Evolutionary conservation across 2,113 vertebrate genomes (phyloP).

Genomic region (Epinephelus cyanopodus): DNA sequence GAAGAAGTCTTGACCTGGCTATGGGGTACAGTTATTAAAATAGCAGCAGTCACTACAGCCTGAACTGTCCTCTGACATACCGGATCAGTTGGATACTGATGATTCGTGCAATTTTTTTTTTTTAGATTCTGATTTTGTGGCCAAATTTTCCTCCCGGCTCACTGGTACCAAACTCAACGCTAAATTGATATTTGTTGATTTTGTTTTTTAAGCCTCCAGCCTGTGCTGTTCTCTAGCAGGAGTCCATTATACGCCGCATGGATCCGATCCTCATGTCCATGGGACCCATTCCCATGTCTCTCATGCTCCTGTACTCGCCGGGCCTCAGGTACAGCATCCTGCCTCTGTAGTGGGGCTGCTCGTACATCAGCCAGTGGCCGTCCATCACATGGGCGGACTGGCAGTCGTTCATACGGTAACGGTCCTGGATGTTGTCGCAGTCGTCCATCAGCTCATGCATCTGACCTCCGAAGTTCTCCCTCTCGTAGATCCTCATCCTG

Average conservation of each 20-base stretch:
- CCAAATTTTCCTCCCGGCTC: background rate
- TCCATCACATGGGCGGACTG: conserved; percentile 81
- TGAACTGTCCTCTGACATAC: background rate
- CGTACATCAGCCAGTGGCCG: conserved; percentile 82
- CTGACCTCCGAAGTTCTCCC: conserved; percentile 81
- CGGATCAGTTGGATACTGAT: background rate
- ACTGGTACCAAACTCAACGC: conserved; percentile 2
- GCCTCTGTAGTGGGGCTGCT: conserved; percentile 79
- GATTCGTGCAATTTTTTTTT: background rate
- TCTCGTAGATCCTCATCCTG: conserved; percentile 83
- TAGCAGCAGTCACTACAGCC: background rate
- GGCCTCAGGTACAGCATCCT: conserved; percentile 75
- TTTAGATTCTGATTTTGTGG: background rate
- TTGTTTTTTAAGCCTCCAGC: background rate
- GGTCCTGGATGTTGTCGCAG: conserved; percentile 76
- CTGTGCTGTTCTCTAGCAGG: conserved; percentile 59
- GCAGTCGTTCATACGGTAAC: conserved; percentile 78
- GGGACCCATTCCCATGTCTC: conserved; percentile 70
- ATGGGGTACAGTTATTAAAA: background rate
- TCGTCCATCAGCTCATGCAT: conserved; percentile 81
- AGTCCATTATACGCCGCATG: conserved; percentile 77
- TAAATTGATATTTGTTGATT: conserved; percentile 20
- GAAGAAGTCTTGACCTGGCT: background rate
- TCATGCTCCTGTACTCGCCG: conserved; percentile 78
- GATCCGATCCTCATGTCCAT: conserved; percentile 78